Percentiles rank a stretch among this genome's conserved stretches.
These are phyloP conservation scores for Solenopsis invicta DNA, from an alignment of 1,140 invertebrate genomes.

Conservation along the genomic window DNA sequence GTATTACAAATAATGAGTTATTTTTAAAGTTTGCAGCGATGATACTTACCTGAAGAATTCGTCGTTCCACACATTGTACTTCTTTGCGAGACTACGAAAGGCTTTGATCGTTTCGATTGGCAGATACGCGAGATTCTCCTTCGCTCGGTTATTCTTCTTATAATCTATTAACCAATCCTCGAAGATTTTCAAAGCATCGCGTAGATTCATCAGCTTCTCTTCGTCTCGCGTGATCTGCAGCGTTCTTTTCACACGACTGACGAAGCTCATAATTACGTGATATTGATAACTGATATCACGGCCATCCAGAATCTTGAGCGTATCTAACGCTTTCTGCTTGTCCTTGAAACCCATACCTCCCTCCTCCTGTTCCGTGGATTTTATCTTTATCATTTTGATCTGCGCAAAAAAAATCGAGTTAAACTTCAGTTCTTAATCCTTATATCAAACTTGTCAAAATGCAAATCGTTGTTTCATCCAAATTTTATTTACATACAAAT, in stretches of 20 bases:
- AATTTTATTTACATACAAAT: too few relatives aligned
- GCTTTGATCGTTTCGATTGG: slow-evolving; percentile 80
- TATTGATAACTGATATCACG: slow-evolving; percentile 83
- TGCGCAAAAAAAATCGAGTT: neutral
- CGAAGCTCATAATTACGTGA: slow-evolving; percentile 82
- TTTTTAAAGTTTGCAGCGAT: too few relatives aligned
- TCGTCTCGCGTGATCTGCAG: slow-evolving; percentile 84
- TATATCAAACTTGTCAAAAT: too few relatives aligned
- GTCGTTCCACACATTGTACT: slow-evolving; percentile 77
- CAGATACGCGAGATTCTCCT: slow-evolving; percentile 83
- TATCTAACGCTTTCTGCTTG: slow-evolving; percentile 83
- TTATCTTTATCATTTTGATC: slow-evolving; percentile 59
- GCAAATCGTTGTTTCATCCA: too few relatives aligned
- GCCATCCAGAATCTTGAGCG: slow-evolving; percentile 80
- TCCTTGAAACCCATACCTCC: slow-evolving; percentile 83
- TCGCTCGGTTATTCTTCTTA: slow-evolving; percentile 78
- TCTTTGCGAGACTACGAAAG: slow-evolving; percentile 79
- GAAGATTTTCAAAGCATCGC: slow-evolving; percentile 81
- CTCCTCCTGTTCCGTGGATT: slow-evolving; percentile 65
- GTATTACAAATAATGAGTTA: too few relatives aligned
- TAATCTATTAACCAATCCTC: slow-evolving; percentile 84
- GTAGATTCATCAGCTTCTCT: slow-evolving; percentile 80
- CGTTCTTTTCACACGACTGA: slow-evolving; percentile 83
- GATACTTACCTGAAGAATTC: slow-evolving; percentile 75
- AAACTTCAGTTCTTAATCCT: too few relatives aligned